Evolutionary conservation across 2,888 invertebrate genomes (phyloP).

Genomic region (Acronicta psi): DNA sequence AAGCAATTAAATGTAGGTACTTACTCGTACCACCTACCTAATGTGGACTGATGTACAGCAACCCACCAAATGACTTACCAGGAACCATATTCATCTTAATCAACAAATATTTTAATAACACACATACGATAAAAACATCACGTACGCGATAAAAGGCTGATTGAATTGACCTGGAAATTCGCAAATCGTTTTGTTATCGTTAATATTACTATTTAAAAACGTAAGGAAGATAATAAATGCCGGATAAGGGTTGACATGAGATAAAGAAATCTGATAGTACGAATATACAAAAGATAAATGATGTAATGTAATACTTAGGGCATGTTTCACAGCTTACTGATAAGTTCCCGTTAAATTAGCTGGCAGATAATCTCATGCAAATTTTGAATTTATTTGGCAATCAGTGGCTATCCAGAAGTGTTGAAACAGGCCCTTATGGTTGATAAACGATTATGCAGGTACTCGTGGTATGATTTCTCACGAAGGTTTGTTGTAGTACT

Average conservation of each 20-base stretch:
- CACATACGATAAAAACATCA: slow-evolving; percentile 63
- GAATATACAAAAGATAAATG: no score
- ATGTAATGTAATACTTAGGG: no score
- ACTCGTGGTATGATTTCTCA: no score
- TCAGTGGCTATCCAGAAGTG: no score
- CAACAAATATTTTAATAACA: slow-evolving; percentile 24
- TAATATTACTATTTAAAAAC: slow-evolving; percentile 16
- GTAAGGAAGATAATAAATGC: slow-evolving; percentile 13
- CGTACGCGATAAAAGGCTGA: slow-evolving; percentile 68
- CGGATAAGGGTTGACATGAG: not conserved
- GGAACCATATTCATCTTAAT: slow-evolving; percentile 17
- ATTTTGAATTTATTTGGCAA: no score
- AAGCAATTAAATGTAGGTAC: not conserved
- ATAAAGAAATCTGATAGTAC: not conserved
- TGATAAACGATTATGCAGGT: no score
- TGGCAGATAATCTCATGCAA: no score
- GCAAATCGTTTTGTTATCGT: slow-evolving; percentile 8
- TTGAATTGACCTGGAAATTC: slow-evolving; percentile 59
- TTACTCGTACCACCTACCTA: slow-evolving; percentile 31
- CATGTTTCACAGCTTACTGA: no score
- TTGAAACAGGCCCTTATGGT: no score
- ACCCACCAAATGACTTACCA: slow-evolving; percentile 19
- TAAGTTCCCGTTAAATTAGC: no score
- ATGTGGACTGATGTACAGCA: slow-evolving; percentile 18
- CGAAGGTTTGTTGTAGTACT: no score